These are phyloP conservation scores for Sminthurides aquaticus DNA, from an alignment of 2,888 invertebrate genomes.

Conservation along the genomic window DNA sequence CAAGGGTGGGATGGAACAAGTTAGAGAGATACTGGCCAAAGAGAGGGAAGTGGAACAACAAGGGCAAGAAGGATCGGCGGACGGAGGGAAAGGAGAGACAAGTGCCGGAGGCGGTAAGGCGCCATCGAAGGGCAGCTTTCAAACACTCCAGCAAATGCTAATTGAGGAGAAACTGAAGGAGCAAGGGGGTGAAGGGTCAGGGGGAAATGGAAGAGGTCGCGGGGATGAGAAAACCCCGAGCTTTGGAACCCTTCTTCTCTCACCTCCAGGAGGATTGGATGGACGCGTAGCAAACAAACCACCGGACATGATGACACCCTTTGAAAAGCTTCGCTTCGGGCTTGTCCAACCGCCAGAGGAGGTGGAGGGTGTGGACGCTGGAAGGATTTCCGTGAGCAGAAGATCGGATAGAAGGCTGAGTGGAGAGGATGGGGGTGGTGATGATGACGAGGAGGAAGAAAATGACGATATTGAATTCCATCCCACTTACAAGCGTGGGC, in stretches of 20 bases:
- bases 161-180: constrained; percentile 6
- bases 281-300: constrained; percentile 42
- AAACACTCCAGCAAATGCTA: constrained; percentile 9
- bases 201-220: background rate
- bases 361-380: constrained; percentile 15
- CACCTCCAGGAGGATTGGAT: constrained; percentile 42
- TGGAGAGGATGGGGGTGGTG: background rate
- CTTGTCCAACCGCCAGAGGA: constrained; percentile 28
- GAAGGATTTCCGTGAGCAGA: background rate
- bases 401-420: no score
- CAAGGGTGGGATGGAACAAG: background rate
- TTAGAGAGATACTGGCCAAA: no score
- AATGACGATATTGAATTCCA: background rate
- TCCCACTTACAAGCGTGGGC: constrained; percentile 9
- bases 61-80: background rate
- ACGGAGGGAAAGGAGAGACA: no score
- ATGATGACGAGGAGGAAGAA: background rate
- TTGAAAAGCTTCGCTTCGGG: constrained; percentile 44
- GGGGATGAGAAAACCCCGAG: background rate
- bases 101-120: no score
- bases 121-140: constrained; percentile 45
- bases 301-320: constrained; percentile 42
- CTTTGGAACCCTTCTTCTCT: constrained; percentile 37
- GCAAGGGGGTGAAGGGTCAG: background rate
- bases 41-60: background rate